These are phyloP conservation scores for Epinephelus cyanopodus DNA, from an alignment of 2,113 vertebrate genomes.

Conservation along the genomic window DNA sequence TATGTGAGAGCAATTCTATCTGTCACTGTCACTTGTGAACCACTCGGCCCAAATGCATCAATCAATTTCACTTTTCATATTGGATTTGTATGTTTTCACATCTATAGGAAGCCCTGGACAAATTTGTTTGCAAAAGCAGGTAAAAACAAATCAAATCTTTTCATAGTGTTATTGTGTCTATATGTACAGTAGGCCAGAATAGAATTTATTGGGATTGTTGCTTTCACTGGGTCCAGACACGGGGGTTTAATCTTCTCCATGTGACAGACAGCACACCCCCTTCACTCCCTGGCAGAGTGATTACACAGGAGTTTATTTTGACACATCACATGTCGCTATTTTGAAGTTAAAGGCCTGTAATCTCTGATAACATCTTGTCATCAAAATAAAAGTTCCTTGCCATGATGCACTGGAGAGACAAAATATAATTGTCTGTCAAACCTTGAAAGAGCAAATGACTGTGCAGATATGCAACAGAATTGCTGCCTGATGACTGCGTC, in stretches of 20 bases:
- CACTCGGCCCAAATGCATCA: too few relatives aligned
- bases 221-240: background rate
- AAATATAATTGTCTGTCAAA: conserved; percentile 5
- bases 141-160: background rate
- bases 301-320: conserved; percentile 4
- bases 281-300: background rate
- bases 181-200: background rate
- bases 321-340: background rate
- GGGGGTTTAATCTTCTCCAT: background rate
- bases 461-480: background rate
- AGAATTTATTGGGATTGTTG: background rate
- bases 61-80: too few relatives aligned
- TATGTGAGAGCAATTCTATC: too few relatives aligned
- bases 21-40: too few relatives aligned
- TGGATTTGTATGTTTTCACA: too few relatives aligned
- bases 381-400: background rate
- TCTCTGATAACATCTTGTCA: background rate
- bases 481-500: background rate
- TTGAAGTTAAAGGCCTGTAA: conserved; percentile 1
- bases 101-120: background rate
- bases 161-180: background rate
- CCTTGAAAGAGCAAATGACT: background rate
- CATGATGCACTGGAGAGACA: background rate
- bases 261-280: too few relatives aligned
- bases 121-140: background rate